Conservation (phyloP, 1,140 invertebrate species). For the Drosophila seguyi region DNA sequence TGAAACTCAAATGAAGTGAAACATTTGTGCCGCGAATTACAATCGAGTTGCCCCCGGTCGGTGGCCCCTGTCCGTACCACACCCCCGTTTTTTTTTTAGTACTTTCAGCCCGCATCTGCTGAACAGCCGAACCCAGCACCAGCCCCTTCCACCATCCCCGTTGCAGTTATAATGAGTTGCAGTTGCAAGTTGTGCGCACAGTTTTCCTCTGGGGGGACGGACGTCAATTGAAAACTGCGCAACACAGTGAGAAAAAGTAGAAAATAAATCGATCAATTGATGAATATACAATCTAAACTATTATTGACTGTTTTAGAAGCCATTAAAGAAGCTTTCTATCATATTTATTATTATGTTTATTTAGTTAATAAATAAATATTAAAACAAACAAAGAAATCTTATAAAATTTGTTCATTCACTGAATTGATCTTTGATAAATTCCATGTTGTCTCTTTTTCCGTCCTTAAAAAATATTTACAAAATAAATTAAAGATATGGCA, state of each 20-base stretch:
- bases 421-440: background rate
- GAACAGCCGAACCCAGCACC: slow-evolving; percentile 32
- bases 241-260: slow-evolving; percentile 15
- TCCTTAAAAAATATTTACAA: background rate
- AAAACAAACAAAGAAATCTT: background rate
- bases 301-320: background rate
- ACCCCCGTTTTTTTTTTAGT: slow-evolving; percentile 14
- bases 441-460: background rate
- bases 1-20: slow-evolving; percentile 78
- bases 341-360: background rate
- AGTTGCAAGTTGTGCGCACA: slow-evolving; percentile 75
- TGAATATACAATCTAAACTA: background rate
- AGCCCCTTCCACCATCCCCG: background rate
- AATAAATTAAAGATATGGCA: background rate
- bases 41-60: slow-evolving; percentile 54
- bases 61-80: background rate
- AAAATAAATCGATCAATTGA: background rate
- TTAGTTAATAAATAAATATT: too few relatives aligned
- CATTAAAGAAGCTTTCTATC: background rate
- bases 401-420: background rate
- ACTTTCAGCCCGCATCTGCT: slow-evolving; percentile 57
- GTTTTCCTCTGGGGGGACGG: slow-evolving; percentile 51
- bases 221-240: slow-evolving; percentile 63
- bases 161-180: slow-evolving; percentile 79
- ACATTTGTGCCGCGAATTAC: slow-evolving; percentile 81